These are phyloP conservation scores for Sternarchorhynchus goeldii DNA, from an alignment of 2,797 vertebrate species.

Conservation along the genomic window DNA sequence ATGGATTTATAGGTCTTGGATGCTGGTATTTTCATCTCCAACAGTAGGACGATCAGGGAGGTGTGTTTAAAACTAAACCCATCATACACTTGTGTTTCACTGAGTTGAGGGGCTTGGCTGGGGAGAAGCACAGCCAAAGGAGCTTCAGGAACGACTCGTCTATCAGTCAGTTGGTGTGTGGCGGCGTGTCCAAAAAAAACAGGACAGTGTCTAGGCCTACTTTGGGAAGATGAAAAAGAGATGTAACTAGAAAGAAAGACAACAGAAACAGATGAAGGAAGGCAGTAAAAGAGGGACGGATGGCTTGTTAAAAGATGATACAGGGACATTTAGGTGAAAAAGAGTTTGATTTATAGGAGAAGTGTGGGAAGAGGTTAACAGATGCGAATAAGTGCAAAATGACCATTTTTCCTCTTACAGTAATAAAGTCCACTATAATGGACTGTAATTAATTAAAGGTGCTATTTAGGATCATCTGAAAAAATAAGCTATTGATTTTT, in stretches of 20 bases:
- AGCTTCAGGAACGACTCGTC: slow-evolving; percentile 45
- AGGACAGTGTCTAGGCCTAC: slow-evolving; percentile 50
- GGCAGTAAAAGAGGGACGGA: slow-evolving; percentile 49
- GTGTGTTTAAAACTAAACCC: slow-evolving; percentile 44
- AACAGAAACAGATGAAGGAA: slow-evolving; percentile 45
- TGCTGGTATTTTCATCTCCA: slow-evolving; percentile 51
- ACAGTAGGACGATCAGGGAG: slow-evolving; percentile 48
- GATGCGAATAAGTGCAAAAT: slow-evolving; percentile 13
- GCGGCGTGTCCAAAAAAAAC: slow-evolving; percentile 56
- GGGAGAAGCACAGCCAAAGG: slow-evolving; percentile 41
- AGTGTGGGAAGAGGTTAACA: background rate
- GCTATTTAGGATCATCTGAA: slow-evolving; percentile 23
- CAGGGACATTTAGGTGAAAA: slow-evolving; percentile 47
- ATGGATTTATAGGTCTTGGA: slow-evolving; percentile 51
- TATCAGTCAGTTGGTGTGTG: slow-evolving; percentile 44
- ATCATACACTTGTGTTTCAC: slow-evolving; percentile 54
- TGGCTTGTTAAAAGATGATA: slow-evolving; percentile 38
- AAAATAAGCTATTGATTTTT: slow-evolving; percentile 34
- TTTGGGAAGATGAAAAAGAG: slow-evolving; percentile 20
- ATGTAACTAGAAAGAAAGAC: slow-evolving; percentile 46
- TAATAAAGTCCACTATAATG: slow-evolving; percentile 10
- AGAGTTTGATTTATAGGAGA: slow-evolving; percentile 29
- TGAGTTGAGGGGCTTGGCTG: slow-evolving; percentile 43
- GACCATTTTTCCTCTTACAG: background rate
- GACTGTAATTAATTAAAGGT: slow-evolving; percentile 33